These are phyloP conservation scores for Chelon labrosus DNA, from an alignment of 2,797 vertebrate genomes.

Conservation along the genomic window DNA sequence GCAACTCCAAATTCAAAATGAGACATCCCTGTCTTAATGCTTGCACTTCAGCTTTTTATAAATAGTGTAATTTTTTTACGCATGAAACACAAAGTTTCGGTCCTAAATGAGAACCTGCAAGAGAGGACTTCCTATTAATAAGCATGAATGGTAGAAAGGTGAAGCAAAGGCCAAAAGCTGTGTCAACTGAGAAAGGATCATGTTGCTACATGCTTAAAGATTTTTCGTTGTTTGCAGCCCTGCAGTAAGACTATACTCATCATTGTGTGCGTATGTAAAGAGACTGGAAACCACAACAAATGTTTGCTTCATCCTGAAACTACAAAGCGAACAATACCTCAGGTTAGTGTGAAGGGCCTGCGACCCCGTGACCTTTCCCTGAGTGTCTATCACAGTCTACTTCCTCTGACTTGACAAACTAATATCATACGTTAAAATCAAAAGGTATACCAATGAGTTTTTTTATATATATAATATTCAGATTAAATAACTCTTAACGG, in stretches of 20 bases:
- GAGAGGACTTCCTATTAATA: constrained; percentile 12
- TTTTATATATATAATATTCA: too few relatives aligned
- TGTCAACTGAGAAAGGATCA: constrained; percentile 28
- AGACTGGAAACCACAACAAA: not conserved
- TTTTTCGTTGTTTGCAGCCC: too few relatives aligned
- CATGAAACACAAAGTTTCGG: constrained; percentile 18
- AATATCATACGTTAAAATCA: not conserved
- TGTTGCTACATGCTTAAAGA: constrained; percentile 9
- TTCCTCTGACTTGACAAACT: constrained; percentile 22
- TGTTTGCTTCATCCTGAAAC: constrained; percentile 18
- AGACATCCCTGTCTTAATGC: not conserved
- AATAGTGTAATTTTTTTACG: not conserved
- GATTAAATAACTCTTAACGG: too few relatives aligned
- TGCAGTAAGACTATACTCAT: too few relatives aligned
- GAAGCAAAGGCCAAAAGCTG: constrained; percentile 49
- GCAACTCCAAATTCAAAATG: not conserved
- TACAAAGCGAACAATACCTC: constrained; percentile 45
- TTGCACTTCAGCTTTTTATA: not conserved
- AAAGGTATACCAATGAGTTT: not conserved
- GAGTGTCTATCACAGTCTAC: constrained; percentile 9
- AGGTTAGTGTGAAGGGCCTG: constrained; percentile 24
- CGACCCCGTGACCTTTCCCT: constrained; percentile 48
- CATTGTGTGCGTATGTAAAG: not conserved
- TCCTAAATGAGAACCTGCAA: not conserved
- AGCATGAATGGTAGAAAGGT: constrained; percentile 37